Evolutionary conservation across 1,140 invertebrate genomes (phyloP), one percentile per base, ranked within the genome.

Genomic region (Drosophila pachea): DNA sequence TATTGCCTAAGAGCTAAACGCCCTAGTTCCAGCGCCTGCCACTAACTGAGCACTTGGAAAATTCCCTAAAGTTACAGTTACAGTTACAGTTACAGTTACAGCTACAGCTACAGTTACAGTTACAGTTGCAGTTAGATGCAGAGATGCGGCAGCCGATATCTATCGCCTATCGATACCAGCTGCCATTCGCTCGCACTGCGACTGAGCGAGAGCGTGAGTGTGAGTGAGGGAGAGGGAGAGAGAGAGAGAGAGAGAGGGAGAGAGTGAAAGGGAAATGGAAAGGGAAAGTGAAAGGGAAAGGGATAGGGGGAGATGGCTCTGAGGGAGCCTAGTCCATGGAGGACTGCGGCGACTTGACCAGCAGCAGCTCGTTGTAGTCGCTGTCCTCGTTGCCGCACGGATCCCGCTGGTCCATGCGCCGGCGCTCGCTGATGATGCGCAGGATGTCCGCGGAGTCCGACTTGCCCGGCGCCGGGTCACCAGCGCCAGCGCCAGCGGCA

Each of bases 381-480:
- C 81, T 86, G 71, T 88, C 86, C 58, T 79, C 78, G 47, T 86
- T 86, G 49, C 78, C 78, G 52, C 78, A 66, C 54, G 75, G 83
- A 56, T 89, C 88, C 11, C 81, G 76, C 53, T 88, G 78, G 69
- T 89, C 88, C 73, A 89, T 88, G 47, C 83, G 86, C 31, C 88
- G 59, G 0, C 88, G 87, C 47, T 89, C 88, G 55, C 87, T 89
- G 36, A 89, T 89, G 36, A 89, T 89, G 6, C 88, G 82, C 71
- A 89, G 36, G 5, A 89, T 89, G 66, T 89, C 88, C 31, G 83
- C 81, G 22, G 88, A 83, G 47, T 89, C 88, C 40, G 88, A 89
- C 33, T 89, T 89, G 52, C 35, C 68, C 5, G 76, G 11, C 0
- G 55, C 43, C 7, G 76, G 56, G 5, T 52, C 22, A 14, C 1